Evolutionary conservation across 2,888 invertebrate genomes (phyloP).

Genomic region (Drosophila maculinotata): DNA sequence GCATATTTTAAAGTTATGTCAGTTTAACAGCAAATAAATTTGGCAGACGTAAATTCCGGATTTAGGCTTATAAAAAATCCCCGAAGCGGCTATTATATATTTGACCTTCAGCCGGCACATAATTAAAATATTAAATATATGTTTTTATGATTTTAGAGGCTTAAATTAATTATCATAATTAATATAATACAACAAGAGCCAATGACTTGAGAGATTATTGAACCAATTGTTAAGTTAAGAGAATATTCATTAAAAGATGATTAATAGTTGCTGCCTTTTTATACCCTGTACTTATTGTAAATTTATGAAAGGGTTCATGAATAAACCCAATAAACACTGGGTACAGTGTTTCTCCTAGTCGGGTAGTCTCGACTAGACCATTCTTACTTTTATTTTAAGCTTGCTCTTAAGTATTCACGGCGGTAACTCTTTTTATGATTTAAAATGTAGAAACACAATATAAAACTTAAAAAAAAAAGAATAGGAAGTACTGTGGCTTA

Average conservation of each 20-base stretch:
- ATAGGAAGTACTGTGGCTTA: not conserved
- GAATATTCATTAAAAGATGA: too few relatives aligned
- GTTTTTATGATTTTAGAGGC: slow-evolving; percentile 9
- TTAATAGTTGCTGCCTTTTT: too few relatives aligned
- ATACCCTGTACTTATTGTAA: too few relatives aligned
- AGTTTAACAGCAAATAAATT: not conserved
- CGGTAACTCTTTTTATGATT: not conserved
- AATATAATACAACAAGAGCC: not conserved
- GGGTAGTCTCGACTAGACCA: too few relatives aligned
- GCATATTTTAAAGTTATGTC: not conserved
- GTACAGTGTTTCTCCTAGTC: too few relatives aligned
- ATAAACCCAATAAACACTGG: too few relatives aligned
- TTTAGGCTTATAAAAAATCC: slow-evolving; percentile 15
- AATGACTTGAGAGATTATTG: not conserved
- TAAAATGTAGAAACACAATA: not conserved
- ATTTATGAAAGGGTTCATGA: too few relatives aligned
- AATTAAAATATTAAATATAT: not conserved
- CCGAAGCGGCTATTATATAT: slow-evolving; percentile 1
- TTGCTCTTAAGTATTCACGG: not conserved
- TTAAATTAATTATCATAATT: slow-evolving; percentile 1
- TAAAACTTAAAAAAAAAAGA: not conserved
- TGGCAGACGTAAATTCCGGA: slow-evolving; percentile 18
- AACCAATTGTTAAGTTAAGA: too few relatives aligned
- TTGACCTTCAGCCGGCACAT: slow-evolving; percentile 16
- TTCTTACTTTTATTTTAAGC: not conserved